phyloP scores from a whole-genome alignment of 2,113 vertebrate species.

The Apistogramma diplotaenia region DNA sequence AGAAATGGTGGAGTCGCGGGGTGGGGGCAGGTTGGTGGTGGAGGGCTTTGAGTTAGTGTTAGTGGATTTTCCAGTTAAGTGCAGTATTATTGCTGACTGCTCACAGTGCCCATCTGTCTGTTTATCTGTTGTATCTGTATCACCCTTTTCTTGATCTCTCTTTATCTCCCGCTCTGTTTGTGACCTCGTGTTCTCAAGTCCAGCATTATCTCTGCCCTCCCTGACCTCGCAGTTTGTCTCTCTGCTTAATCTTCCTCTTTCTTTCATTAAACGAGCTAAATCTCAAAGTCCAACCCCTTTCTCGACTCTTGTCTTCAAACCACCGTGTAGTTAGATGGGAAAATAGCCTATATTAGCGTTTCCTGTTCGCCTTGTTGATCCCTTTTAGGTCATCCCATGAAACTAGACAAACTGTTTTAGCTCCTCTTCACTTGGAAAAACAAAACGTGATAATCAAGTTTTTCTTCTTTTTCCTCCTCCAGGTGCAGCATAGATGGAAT shows the following conservation, averaged over 20 bases:
- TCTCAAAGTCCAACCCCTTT: background rate
- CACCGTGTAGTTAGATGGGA: background rate
- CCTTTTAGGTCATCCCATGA: background rate
- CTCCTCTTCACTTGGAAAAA: background rate
- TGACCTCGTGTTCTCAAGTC: constrained; percentile 39
- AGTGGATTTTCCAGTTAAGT: constrained; percentile 64
- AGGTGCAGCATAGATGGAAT: constrained; percentile 94
- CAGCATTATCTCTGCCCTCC: constrained; percentile 45
- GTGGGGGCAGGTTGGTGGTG: background rate
- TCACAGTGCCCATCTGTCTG: constrained; percentile 69
- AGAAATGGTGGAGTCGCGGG: constrained; percentile 26
- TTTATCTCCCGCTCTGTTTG: constrained; percentile 49
- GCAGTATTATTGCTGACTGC: constrained; percentile 61
- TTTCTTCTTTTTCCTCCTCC: background rate
- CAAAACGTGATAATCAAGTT: background rate
- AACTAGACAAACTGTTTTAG: background rate
- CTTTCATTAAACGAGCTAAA: constrained; percentile 25
- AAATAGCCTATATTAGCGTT: background rate
- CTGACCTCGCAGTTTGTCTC: constrained; percentile 37
- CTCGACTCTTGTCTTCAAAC: background rate
- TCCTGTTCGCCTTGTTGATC: background rate
- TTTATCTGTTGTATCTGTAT: constrained; percentile 57
- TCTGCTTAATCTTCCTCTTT: constrained; percentile 32
- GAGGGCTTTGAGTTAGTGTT: constrained; percentile 24
- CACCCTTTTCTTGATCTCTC: constrained; percentile 52